These are phyloP conservation scores for Pterocles gutturalis DNA, from an alignment of 2,113 vertebrate genomes.

Conservation along the genomic window DNA sequence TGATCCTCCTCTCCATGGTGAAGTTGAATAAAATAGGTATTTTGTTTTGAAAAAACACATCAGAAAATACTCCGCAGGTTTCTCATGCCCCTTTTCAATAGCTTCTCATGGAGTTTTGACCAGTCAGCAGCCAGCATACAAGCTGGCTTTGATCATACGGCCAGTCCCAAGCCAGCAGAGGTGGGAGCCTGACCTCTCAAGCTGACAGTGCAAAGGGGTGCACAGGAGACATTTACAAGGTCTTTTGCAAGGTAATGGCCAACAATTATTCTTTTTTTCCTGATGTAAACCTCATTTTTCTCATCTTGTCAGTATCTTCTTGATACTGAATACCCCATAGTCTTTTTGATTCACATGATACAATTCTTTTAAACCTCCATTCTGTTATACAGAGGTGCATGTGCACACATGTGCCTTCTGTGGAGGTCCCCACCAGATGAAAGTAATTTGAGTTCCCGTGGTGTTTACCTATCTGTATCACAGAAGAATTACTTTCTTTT, in stretches of 20 bases:
- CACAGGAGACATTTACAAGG: too few species aligned
- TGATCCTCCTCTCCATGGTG: neutral
- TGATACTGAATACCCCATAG: neutral
- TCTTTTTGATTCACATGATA: neutral
- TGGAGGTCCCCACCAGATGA: neutral
- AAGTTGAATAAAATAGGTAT: neutral
- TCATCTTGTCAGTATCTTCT: neutral
- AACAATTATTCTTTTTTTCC: neutral
- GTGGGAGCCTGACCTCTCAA: neutral
- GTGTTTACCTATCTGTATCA: neutral
- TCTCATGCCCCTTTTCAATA: neutral
- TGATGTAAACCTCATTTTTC: neutral
- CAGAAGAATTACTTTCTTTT: constrained; percentile 23
- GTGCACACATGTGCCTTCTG: neutral
- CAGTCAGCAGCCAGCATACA: too few species aligned
- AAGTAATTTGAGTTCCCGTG: neutral
- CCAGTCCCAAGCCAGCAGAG: neutral
- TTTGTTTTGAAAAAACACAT: neutral
- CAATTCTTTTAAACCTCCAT: neutral
- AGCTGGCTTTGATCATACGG: too few species aligned
- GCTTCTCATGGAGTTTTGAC: neutral
- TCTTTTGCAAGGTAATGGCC: neutral
- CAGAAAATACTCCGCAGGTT: neutral
- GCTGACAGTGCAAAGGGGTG: neutral
- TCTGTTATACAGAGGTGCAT: neutral